Base-by-base conservation (phyloP, 2,888 invertebrate genomes). In the Amphipoea oculea region DNA sequence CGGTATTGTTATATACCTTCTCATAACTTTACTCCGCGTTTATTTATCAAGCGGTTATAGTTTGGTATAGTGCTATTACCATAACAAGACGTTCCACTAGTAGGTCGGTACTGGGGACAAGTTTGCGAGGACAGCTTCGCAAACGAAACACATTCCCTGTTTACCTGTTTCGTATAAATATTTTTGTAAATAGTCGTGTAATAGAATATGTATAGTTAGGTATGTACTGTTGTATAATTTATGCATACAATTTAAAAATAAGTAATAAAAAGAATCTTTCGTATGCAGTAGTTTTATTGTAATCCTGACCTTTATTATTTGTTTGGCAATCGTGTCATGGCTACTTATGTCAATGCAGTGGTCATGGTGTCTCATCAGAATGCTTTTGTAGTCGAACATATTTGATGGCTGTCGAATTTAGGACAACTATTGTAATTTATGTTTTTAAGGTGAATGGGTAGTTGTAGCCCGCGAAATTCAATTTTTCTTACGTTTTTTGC, bases 221-320 rank as follows among this genome's bases (percentile, higher is more conserved):
- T 45, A 57, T 14, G 76, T 57, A 72, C 20, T 82, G 23, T 74
- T 84, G 71, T 74, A 63, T 71, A 71, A 71, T 77, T 36, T 71
- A 71, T 70, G 36, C 23, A 60, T 66, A 73, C 48, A 67, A 62
- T 45, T 73, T 67, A 67, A 84, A 79, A 62, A 48, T 73, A 73
- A 65, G 69, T 36, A 83, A 77, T 40, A 78, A 48, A 66, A 68
- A 66, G 3, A 72, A 73, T 71, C 12, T 63, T 78, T 74, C 23
- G 12, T 70, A 77, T 23, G 14, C 23, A 29, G 51, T 74, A 3
- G 84, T 84, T 83, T 84, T 79, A 83, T 84, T 83, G 48, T 48
- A 57, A 73, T 48, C 20, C 14, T 70, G 84, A 57, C 66, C 79
- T 79, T 70, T 54, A 45, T 51, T n/a, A 66, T 66, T 82, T 68